Percentiles rank a stretch among this genome's conserved stretches.
Evolutionary conservation across 1,140 invertebrate species (phyloP).

Genomic region (Globodera rostochiensis): DNA sequence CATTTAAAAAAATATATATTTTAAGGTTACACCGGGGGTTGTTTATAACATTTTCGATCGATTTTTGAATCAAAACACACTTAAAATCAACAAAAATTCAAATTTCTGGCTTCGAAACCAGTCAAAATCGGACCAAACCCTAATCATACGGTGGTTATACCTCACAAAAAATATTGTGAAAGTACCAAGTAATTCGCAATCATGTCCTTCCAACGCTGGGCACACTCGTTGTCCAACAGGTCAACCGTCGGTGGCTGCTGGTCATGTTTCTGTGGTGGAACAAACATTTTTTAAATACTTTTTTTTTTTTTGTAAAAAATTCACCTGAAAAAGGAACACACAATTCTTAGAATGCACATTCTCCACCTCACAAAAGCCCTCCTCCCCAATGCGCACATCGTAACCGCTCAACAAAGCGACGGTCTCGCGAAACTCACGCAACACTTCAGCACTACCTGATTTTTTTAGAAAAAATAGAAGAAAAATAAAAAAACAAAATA

Average conservation of each 20-base stretch:
- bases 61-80: too few relatives aligned
- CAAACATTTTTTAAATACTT: neutral
- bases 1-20: too few relatives aligned
- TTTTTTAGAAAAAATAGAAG: too few relatives aligned
- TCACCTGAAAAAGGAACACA: conserved; percentile 29
- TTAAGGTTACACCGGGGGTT: too few relatives aligned
- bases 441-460: conserved; percentile 12
- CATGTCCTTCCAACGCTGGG: conserved; percentile 31
- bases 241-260: conserved; percentile 17
- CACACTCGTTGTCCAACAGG: conserved; percentile 37
- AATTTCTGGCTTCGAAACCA: neutral
- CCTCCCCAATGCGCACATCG: conserved; percentile 32
- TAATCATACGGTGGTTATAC: too few relatives aligned
- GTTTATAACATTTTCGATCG: too few relatives aligned
- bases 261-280: conserved; percentile 26
- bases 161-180: too few relatives aligned
- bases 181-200: conserved; percentile 33
- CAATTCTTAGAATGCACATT: conserved; percentile 29
- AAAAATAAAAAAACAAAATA: neutral
- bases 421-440: conserved; percentile 14
- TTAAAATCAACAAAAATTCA: neutral
- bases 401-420: conserved; percentile 35
- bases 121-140: too few relatives aligned
- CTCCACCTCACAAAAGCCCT: conserved; percentile 38
- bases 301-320: neutral